A percentile compares a stretch with the other conserved stretches of the same genome.
Conservation (phyloP, 2,797 vertebrate genomes). For the Selene dorsalis region DNA sequence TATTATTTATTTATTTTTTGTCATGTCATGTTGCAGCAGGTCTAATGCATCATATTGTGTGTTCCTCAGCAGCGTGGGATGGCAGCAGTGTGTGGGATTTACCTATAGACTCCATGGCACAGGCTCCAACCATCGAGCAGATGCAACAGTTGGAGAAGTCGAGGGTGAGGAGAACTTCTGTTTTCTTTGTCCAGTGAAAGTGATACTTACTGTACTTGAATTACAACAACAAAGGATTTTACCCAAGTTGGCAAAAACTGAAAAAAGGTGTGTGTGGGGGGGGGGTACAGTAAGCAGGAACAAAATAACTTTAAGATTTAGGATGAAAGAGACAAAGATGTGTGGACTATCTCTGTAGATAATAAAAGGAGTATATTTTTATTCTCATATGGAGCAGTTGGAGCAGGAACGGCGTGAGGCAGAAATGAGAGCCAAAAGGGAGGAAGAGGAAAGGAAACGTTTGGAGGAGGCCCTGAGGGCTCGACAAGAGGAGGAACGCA, state of each 20-base stretch:
- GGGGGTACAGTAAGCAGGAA: background rate
- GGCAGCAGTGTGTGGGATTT: conserved; percentile 98
- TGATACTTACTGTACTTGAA: background rate
- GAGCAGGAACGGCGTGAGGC: conserved; percentile 95
- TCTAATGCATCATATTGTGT: conserved; percentile 1
- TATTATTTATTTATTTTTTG: no score
- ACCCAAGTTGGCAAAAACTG: background rate
- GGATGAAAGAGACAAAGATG: background rate
- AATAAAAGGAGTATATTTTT: background rate
- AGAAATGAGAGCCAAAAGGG: conserved; percentile 94
- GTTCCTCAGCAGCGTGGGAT: conserved; percentile 90
- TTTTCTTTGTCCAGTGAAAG: background rate
- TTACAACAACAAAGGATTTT: background rate
- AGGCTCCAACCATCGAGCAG: conserved; percentile 95
- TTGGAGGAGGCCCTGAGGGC: conserved; percentile 91
- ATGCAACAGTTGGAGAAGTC: conserved; percentile 97
- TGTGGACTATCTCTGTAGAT: background rate
- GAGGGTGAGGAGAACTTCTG: background rate
- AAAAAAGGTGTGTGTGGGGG: no score
- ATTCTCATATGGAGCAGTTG: conserved; percentile 80
- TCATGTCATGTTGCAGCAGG: background rate
- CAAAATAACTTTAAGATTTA: background rate
- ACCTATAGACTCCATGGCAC: conserved; percentile 92
- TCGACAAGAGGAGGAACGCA: conserved; percentile 91
- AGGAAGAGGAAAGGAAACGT: conserved; percentile 94